A percentile compares a stretch with the other conserved stretches of the same genome.
phyloP scores from a whole-genome alignment of 1,140 invertebrate species.

The Myzus persicae region DNA sequence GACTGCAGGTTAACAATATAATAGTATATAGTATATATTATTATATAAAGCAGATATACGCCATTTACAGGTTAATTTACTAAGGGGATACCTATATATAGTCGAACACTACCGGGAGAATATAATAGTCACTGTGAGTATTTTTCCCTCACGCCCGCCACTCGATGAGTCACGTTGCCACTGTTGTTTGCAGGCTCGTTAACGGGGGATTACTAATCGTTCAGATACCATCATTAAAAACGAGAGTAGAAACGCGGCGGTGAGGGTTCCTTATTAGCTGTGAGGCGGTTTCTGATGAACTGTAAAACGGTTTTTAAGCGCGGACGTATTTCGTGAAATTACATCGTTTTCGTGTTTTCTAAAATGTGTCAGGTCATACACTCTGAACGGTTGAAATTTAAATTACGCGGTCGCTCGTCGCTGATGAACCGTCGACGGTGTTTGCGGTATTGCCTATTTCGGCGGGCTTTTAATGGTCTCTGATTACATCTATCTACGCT shows the following conservation, averaged over 20 bases:
- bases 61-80: slow-evolving; percentile 38
- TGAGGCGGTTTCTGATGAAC: not conserved
- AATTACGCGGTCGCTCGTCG: not conserved
- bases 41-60: not conserved
- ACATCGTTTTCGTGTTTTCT: not conserved
- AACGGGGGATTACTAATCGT: slow-evolving; percentile 36
- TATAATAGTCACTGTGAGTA: not conserved
- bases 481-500: not conserved
- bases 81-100: not conserved
- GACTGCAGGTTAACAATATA: not conserved
- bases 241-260: not conserved
- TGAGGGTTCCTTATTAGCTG: not conserved
- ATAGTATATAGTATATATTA: not conserved
- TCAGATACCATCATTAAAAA: slow-evolving; percentile 30
- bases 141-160: slow-evolving; percentile 1
- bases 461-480: not conserved
- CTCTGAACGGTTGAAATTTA: not conserved
- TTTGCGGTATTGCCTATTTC: not conserved
- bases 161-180: slow-evolving; percentile 24
- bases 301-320: slow-evolving; percentile 16
- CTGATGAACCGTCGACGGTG: not conserved
- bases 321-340: not conserved
- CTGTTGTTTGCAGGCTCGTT: slow-evolving; percentile 44
- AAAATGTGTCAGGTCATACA: not conserved
- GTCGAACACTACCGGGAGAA: not conserved